phyloP scores from a whole-genome alignment of 1,140 invertebrate species.

The Belonocnema kinseyi region DNA sequence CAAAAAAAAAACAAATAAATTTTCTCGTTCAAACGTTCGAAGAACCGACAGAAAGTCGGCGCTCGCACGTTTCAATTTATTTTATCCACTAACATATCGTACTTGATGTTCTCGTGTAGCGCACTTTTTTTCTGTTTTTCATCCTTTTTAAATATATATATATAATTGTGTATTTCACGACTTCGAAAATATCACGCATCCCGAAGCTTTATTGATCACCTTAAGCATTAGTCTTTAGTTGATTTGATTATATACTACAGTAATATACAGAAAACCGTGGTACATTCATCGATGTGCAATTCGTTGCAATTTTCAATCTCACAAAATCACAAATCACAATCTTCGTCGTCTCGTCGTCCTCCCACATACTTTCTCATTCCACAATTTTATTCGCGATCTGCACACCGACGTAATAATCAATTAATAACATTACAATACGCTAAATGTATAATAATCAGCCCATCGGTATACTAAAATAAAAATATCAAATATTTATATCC shows the following conservation, averaged over 20 bases:
- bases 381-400: constrained; percentile 34
- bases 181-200: constrained; percentile 64
- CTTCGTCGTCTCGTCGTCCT: constrained; percentile 27
- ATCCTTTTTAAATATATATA: constrained; percentile 45
- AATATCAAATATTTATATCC: constrained; percentile 67
- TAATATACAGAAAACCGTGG: constrained; percentile 70
- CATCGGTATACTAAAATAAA: constrained; percentile 72
- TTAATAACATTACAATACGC: constrained; percentile 64
- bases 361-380: too few species aligned
- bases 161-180: constrained; percentile 54
- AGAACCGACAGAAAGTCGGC: constrained; percentile 9
- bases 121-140: constrained; percentile 38
- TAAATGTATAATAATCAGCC: constrained; percentile 67
- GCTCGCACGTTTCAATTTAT: constrained; percentile 49
- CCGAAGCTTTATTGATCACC: constrained; percentile 66
- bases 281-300: constrained; percentile 46
- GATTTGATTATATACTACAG: constrained; percentile 72
- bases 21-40: constrained; percentile 15
- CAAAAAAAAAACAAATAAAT: neutral
- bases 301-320: constrained; percentile 36
- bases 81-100: constrained; percentile 36
- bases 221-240: constrained; percentile 74
- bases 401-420: constrained; percentile 35
- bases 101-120: constrained; percentile 40
- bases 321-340: constrained; percentile 10